A percentile compares a stretch with the other conserved stretches of the same genome.
Conservation (phyloP, 2,888 invertebrate species). For the Pheosia gnoma region DNA sequence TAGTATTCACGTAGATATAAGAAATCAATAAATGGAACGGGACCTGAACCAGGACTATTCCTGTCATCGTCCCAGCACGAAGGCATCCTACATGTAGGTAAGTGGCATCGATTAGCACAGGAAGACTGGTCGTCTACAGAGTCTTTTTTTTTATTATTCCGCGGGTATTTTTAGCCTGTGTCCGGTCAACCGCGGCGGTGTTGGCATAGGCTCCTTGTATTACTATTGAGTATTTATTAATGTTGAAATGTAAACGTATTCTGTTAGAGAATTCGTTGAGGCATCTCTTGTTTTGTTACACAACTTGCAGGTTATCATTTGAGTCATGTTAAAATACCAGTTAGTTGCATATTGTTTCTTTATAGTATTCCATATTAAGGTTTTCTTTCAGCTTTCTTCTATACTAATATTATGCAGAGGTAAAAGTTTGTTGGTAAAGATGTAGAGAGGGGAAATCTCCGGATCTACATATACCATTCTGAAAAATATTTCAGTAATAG, state of each 20-base stretch:
- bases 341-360: too few relatives aligned
- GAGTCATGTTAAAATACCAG: too few relatives aligned
- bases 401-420: too few relatives aligned
- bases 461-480: too few relatives aligned
- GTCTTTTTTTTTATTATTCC: slow-evolving; percentile 51
- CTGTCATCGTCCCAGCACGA: slow-evolving; percentile 7
- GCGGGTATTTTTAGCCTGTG: slow-evolving; percentile 57
- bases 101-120: slow-evolving; percentile 81
- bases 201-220: slow-evolving; percentile 21
- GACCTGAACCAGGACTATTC: slow-evolving; percentile 10
- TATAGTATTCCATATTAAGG: too few relatives aligned
- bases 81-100: slow-evolving; percentile 63
- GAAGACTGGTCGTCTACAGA: slow-evolving; percentile 66
- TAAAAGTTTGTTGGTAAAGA: too few relatives aligned
- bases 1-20: too few relatives aligned
- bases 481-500: too few relatives aligned
- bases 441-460: too few relatives aligned
- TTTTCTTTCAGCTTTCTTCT: too few relatives aligned
- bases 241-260: not conserved
- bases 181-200: slow-evolving; percentile 33
- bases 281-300: too few relatives aligned
- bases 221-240: not conserved
- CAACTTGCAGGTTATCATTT: too few relatives aligned
- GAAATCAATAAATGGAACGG: not conserved
- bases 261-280: not conserved